A percentile compares a stretch with the other conserved stretches of the same genome.
Conservation (phyloP, 2,797 vertebrate species). For the Holocentrus rufus region DNA sequence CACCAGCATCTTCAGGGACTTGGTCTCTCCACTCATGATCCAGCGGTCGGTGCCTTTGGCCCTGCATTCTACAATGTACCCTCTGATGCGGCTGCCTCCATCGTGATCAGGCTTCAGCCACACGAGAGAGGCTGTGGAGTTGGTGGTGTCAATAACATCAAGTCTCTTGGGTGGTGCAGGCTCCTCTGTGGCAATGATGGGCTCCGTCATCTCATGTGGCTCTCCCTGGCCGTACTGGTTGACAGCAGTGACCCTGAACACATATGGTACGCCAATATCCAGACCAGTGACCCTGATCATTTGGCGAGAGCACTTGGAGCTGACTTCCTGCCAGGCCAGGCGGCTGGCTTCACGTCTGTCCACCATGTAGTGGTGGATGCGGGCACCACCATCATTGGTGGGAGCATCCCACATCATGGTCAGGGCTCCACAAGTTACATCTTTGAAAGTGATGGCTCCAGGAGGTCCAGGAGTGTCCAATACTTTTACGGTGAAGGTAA, state of each 20-base stretch:
- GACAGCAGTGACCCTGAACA: conserved; percentile 93
- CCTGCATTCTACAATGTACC: conserved; percentile 93
- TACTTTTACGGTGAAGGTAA: conserved; percentile 96
- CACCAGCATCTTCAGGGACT: conserved; percentile 90
- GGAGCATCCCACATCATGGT: conserved; percentile 99
- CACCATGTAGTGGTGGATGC: conserved; percentile 93
- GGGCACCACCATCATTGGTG: conserved; percentile 90
- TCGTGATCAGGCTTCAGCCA: conserved; percentile 99
- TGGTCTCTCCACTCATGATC: conserved; percentile 90
- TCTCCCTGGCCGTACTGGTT: conserved; percentile 96
- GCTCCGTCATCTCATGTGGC: conserved; percentile 92
- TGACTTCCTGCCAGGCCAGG: conserved; percentile 94
- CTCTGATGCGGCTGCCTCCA: conserved; percentile 94
- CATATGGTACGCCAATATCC: conserved; percentile 88
- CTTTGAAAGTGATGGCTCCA: conserved; percentile 93
- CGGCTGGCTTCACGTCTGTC: conserved; percentile 96
- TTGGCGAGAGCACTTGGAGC: conserved; percentile 90
- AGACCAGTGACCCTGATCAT: conserved; percentile 90
- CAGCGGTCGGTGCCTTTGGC: conserved; percentile 90
- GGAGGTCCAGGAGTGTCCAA: conserved; percentile 96
- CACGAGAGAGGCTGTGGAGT: conserved; percentile 90
- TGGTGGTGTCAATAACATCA: conserved; percentile 93
- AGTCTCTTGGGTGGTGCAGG: conserved; percentile 96
- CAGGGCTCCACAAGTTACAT: conserved; percentile 91
- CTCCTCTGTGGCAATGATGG: conserved; percentile 94